Evolutionary conservation across 2,888 invertebrate species (phyloP), one percentile per base, ranked within the genome.

Genomic region (Chrysina gloriosa): DNA sequence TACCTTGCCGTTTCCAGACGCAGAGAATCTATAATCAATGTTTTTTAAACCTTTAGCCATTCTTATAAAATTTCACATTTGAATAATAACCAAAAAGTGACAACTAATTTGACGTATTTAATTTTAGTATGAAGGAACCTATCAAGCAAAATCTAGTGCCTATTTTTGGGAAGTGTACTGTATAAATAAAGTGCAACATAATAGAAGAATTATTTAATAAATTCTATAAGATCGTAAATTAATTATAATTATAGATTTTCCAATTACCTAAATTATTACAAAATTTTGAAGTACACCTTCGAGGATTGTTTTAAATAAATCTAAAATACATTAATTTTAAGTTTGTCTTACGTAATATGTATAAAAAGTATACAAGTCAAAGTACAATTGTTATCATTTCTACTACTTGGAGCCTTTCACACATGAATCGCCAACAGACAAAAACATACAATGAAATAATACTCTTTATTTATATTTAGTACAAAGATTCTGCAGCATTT

Each of bases 401-500:
- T 61, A 61, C n/a, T 25, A 31, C 7, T 27, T 42, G 16, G 21
- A 42, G n/a, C 45, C n/a, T 42, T 23, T 29, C 29, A 42, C 6
- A 61, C 39, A 61, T 27, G 39, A 61, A 61, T 16, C 58, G 27
- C 27, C 42, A 42, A 61, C 16, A 65, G 58, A 67, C 54, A 63
- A 61, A 65, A 65, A 45, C 47, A 65, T 65, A 42, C 42, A 50
- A 68, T 65, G 63, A 47, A 69, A 58, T 70, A 70, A 70, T 70
- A 70, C 70, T 68, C 64, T 61, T 68, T 70, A 64, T 72, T 70
- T 71, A 65, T 52, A 36, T 45, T 78, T 78, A 95, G 83, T 95
- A 95, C 80, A 95, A 85, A 74, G 93, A 91, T 81, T 94, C 94
- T n/a, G 81, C 76, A 2, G 94, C 88, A 80, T 97, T 97, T 54